Conservation (phyloP, 1,140 invertebrate species). For the Trichonephila clavata region DNA sequence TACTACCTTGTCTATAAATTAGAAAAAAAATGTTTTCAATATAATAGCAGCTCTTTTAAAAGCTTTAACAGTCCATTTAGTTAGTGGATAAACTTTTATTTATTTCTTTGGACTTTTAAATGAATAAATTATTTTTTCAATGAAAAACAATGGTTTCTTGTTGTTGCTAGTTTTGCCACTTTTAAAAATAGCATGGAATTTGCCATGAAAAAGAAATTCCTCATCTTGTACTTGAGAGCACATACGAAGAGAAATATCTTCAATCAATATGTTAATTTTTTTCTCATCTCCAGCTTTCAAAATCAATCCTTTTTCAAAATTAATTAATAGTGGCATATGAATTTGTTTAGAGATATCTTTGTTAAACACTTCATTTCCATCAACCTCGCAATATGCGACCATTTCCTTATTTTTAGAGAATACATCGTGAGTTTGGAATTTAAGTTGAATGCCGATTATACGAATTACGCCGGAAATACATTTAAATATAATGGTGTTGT, state of each 20-base stretch:
- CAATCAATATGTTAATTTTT: background rate
- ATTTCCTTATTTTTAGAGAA: background rate
- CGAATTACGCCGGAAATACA: background rate
- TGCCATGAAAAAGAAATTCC: background rate
- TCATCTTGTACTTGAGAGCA: background rate
- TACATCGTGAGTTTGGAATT: background rate
- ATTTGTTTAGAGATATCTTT: too few species aligned
- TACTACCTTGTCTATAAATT: background rate
- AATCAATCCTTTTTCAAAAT: background rate
- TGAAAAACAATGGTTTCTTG: background rate
- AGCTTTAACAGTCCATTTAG: background rate
- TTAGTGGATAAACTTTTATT: background rate
- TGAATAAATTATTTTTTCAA: conserved; percentile 3
- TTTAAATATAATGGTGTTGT: background rate
- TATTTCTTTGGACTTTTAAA: background rate
- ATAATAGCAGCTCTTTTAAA: background rate
- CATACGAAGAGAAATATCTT: background rate
- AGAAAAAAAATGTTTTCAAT: background rate
- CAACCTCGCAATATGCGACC: background rate
- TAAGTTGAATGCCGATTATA: background rate
- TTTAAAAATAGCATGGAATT: background rate
- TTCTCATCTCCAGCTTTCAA: background rate
- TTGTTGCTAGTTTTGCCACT: background rate
- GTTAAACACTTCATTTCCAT: too few species aligned
- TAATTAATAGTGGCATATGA: background rate